phyloP scores from a whole-genome alignment of 92 coral and sea anemone genomes.

The Montipora capitata region DNA sequence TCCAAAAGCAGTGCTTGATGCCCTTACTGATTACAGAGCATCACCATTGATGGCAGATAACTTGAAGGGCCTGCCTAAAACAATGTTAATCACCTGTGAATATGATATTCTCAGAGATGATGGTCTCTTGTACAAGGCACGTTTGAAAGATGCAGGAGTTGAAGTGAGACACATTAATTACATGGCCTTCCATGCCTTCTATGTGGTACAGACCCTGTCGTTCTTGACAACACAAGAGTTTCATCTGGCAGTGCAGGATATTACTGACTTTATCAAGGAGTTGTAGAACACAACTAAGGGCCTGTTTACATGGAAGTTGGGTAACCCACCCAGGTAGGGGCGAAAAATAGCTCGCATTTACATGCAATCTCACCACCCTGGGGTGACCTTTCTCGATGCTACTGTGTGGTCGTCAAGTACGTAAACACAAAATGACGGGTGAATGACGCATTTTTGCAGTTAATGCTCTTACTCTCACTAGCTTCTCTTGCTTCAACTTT shows the following conservation, averaged over 20 bases:
- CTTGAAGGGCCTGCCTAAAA: constrained; percentile 87
- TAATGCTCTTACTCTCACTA: too few species aligned
- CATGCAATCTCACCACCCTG: too few species aligned
- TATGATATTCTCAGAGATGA: constrained; percentile 90
- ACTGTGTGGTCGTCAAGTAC: too few species aligned
- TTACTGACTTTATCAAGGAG: constrained; percentile 55
- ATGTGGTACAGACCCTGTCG: constrained; percentile 39
- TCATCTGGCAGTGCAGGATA: constrained; percentile 54
- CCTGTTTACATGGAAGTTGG: neutral
- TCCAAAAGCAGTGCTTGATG: constrained; percentile 72
- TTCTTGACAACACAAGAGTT: constrained; percentile 71
- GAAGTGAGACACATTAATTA: constrained; percentile 79
- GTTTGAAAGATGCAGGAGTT: constrained; percentile 79
- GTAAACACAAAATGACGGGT: too few species aligned
- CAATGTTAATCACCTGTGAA: constrained; percentile 82
- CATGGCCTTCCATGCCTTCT: constrained; percentile 83
- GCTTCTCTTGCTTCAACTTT: too few species aligned
- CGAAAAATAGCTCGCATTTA: too few species aligned
- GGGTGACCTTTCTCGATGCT: too few species aligned
- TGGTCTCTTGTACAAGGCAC: constrained; percentile 77
- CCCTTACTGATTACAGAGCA: constrained; percentile 73
- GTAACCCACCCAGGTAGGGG: too few species aligned
- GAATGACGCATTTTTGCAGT: too few species aligned
- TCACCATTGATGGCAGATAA: constrained; percentile 89
- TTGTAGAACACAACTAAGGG: neutral